Evolutionary conservation across 92 coral and sea anemone species (phyloP).

Genomic region (Blastomussa wellsi): DNA sequence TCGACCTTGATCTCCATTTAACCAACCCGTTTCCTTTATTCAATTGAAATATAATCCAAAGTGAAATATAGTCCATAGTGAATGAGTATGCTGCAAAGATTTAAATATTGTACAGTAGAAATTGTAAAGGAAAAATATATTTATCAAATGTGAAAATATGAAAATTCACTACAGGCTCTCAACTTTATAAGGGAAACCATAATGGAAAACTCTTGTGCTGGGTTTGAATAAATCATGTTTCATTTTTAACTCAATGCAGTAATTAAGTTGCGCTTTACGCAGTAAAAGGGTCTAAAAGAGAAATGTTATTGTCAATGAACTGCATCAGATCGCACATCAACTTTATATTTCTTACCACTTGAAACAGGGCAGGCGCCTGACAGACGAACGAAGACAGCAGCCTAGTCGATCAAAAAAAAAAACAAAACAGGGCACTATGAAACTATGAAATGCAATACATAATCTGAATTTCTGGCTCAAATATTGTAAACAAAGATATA

Average conservation of each 20-base stretch:
- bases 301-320: not conserved
- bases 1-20: not conserved
- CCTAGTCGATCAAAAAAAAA: not conserved
- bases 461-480: not conserved
- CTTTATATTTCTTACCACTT: not conserved
- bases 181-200: not conserved
- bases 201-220: not conserved
- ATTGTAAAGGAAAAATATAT: no score
- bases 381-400: not conserved
- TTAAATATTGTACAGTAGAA: not conserved
- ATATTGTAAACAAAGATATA: not conserved
- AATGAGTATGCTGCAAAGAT: not conserved
- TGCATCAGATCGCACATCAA: not conserved
- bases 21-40: no score
- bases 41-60: no score
- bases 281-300: not conserved
- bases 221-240: not conserved
- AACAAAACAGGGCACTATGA: not conserved
- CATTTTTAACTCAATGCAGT: not conserved
- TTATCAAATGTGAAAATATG: not conserved
- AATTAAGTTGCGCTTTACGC: not conserved
- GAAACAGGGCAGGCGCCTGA: slow-evolving; percentile 2
- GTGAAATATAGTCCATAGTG: no score
- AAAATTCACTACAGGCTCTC: not conserved
- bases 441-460: not conserved